Percentiles rank a stretch among this genome's conserved stretches.
Conservation (phyloP, 2,888 invertebrate species). For the Drosophila prostipennis region DNA sequence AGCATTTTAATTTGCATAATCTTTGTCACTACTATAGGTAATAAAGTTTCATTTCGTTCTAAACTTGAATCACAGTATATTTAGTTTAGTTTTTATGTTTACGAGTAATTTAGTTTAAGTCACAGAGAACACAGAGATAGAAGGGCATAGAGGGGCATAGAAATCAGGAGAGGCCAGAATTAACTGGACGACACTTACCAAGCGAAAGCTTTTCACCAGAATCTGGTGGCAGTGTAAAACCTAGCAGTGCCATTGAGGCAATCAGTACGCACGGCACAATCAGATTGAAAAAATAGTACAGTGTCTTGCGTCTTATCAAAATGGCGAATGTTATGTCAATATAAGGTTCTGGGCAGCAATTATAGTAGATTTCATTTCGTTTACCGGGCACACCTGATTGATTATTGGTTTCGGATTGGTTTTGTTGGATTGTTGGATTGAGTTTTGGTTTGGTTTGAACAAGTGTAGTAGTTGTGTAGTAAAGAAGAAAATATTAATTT, state of each 20-base stretch:
- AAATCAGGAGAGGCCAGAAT: constrained; percentile 6
- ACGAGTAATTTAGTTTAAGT: no score
- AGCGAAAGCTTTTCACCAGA: constrained; percentile 99
- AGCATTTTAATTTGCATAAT: constrained; percentile 8
- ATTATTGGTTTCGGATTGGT: constrained; percentile 9
- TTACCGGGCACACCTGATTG: constrained; percentile 95
- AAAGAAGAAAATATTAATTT: constrained; percentile 38
- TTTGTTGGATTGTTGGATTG: no score
- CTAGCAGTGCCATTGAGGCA: constrained; percentile 98
- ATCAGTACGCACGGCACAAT: constrained; percentile 99
- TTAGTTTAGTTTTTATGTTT: not conserved
- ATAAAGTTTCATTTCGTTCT: constrained; percentile 7
- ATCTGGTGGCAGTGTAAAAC: constrained; percentile 99
- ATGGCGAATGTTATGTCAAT: constrained; percentile 99
- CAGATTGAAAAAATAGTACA: constrained; percentile 99
- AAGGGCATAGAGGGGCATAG: constrained; percentile 17
- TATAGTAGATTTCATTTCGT: constrained; percentile 96
- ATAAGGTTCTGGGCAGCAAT: constrained; percentile 99
- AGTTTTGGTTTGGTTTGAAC: no score
- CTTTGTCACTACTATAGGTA: constrained; percentile 2
- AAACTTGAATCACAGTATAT: not conserved
- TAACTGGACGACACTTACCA: constrained; percentile 86
- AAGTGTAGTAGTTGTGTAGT: not conserved
- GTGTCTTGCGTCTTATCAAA: constrained; percentile 97
- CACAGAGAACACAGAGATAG: constrained; percentile 13